Evolutionary conservation across 2,797 vertebrate species (phyloP).

Genomic region (Pelodytes ibericus): DNA sequence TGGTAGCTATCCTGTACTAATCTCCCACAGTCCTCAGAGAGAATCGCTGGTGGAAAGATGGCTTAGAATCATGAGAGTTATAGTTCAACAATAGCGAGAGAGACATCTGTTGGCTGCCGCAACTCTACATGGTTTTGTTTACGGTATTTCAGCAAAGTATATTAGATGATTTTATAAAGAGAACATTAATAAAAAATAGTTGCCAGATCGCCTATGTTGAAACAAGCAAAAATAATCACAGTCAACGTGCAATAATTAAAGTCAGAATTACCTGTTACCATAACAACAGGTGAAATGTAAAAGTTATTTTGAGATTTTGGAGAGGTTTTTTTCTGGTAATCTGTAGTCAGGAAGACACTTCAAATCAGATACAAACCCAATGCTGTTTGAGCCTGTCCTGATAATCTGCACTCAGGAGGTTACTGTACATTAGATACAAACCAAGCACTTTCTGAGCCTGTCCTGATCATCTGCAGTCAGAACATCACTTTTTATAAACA

Average conservation of each 20-base stretch:
- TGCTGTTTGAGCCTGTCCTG: neutral
- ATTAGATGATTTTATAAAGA: no score
- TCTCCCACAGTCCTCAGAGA: no score
- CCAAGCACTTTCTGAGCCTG: neutral
- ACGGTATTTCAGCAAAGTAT: no score
- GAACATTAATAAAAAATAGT: neutral
- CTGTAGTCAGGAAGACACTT: neutral
- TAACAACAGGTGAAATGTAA: slow-evolving; percentile 25
- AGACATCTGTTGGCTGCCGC: no score
- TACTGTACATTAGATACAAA: slow-evolving; percentile 8
- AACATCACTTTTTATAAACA: neutral
- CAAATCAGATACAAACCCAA: neutral
- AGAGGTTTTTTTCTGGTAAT: neutral
- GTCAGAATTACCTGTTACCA: slow-evolving; percentile 34
- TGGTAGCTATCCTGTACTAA: no score
- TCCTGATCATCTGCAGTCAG: slow-evolving; percentile 2
- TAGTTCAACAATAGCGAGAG: no score
- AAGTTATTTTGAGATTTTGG: slow-evolving; percentile 22
- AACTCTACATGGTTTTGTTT: no score
- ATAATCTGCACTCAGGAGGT: slow-evolving; percentile 10
- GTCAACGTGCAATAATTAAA: slow-evolving; percentile 38
- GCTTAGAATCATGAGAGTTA: no score
- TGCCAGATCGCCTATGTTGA: neutral
- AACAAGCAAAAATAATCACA: slow-evolving; percentile 21
- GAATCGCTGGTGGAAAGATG: no score